Conservation (phyloP, 2,113 vertebrate species). For the Arothron firmamentum region DNA sequence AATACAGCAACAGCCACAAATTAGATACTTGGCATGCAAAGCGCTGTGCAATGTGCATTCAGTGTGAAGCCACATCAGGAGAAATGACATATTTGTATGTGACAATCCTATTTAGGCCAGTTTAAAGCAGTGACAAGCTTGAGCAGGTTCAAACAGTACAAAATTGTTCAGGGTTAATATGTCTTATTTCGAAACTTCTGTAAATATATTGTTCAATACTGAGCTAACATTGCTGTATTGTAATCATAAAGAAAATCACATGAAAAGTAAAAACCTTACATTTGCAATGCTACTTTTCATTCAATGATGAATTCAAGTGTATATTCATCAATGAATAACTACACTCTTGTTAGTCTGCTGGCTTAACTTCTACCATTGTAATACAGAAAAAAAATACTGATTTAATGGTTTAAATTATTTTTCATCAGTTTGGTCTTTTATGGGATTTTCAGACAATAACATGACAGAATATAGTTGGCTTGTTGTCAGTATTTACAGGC, state of each 20-base stretch:
- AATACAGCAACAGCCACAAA: constrained; percentile 68
- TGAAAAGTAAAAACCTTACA: no score
- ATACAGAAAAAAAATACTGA: background rate
- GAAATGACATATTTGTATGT: constrained; percentile 14
- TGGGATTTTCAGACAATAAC: background rate
- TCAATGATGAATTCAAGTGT: no score
- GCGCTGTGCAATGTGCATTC: constrained; percentile 36
- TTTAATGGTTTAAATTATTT: background rate
- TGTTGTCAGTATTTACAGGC: background rate
- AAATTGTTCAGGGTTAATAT: no score
- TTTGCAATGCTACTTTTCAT: no score
- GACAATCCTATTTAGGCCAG: no score
- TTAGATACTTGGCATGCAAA: constrained; percentile 57
- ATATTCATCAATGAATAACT: no score
- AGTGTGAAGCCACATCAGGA: constrained; percentile 9
- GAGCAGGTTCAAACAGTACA: constrained; percentile 1
- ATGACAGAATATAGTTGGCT: background rate
- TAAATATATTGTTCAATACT: no score
- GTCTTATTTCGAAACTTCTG: no score
- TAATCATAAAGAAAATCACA: no score
- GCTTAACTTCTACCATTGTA: background rate
- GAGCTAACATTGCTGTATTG: no score
- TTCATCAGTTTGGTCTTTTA: background rate
- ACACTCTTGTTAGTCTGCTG: no score
- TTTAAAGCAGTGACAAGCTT: no score